Base-by-base conservation (phyloP, 2,888 invertebrate genomes). In the Caenorhabditis becei region DNA sequence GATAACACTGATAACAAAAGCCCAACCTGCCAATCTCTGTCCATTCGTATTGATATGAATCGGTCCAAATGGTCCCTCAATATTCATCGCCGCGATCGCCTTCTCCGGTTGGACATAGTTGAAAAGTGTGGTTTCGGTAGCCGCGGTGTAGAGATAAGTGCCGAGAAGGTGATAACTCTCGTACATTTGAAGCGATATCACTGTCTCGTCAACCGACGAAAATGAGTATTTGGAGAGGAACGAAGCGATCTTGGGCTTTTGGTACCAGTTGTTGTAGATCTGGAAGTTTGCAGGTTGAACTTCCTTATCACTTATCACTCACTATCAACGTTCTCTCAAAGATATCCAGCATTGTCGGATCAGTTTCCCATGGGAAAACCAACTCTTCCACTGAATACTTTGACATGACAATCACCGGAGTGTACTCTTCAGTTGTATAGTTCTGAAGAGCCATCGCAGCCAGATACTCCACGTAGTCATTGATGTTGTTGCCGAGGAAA, bases 401-500 rank as follows among this genome's bases (percentile, higher is more conserved):
- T 2, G 84, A 69, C 1, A 86, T 35, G 1, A 82, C 59, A 20
- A 86, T 61, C 0, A 87, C 70, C 3, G 84, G 77, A 2, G 78
- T 79, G 63, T 82, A 87, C 26, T 86, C 84, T 20, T 80, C 75
- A 2, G 69, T 70, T 0, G 70, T 77, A 5, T 75, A 78, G 26
- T 77, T 82, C 49, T 62, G 62, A 14, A 70, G 24, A 10, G 59
- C 41, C 58, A 87, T 65, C 14, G 85, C 84, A 16, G 28, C 20
- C 65, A 86, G 41, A 37, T 78, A 83, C 11, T 80, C 75, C 5
- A 49, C 49, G 26, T 87, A 84, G 32, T 79, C 78, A 23, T 56
- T 51, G 14, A 87, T 62, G 35, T 69, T 66, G 49, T 84, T 79
- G 11, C 87, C 87, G 35, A 86, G 49, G 18, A 87, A 78, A 2